phyloP scores from a whole-genome alignment of 2,888 invertebrate species.

The Andrena bucephala region DNA sequence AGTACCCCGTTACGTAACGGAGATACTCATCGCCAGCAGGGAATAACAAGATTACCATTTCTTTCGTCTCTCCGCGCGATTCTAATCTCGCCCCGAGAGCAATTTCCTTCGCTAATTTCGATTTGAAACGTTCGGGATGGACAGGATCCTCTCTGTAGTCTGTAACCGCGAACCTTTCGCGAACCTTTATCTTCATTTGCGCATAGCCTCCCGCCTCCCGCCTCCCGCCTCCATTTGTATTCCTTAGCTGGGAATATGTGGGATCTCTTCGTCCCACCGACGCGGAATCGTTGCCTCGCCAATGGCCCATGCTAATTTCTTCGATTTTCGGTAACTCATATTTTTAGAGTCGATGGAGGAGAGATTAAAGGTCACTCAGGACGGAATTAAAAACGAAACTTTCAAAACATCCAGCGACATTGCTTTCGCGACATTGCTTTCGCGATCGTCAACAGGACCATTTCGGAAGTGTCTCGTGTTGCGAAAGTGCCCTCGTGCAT shows the following conservation, averaged over 20 bases:
- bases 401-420: neutral
- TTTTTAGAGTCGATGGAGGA: neutral
- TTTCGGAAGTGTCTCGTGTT: constrained; percentile 40
- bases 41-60: constrained; percentile 14
- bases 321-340: constrained; percentile 1
- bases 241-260: neutral
- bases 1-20: constrained; percentile 42
- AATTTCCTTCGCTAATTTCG: constrained; percentile 2
- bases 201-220: neutral
- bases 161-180: constrained; percentile 29
- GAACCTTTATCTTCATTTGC: neutral
- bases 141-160: too few species aligned
- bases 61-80: neutral
- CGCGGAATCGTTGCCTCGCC: constrained; percentile 8
- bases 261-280: too few species aligned
- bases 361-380: neutral
- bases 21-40: constrained; percentile 9
- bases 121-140: neutral
- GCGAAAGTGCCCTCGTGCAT: constrained; percentile 38
- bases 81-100: neutral
- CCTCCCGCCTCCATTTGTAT: constrained; percentile 12
- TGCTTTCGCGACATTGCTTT: too few species aligned
- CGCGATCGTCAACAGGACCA: neutral
- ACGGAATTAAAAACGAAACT: neutral
- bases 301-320: constrained; percentile 10